Conservation (phyloP, 2,888 invertebrate genomes). For the Philaethria dido region DNA sequence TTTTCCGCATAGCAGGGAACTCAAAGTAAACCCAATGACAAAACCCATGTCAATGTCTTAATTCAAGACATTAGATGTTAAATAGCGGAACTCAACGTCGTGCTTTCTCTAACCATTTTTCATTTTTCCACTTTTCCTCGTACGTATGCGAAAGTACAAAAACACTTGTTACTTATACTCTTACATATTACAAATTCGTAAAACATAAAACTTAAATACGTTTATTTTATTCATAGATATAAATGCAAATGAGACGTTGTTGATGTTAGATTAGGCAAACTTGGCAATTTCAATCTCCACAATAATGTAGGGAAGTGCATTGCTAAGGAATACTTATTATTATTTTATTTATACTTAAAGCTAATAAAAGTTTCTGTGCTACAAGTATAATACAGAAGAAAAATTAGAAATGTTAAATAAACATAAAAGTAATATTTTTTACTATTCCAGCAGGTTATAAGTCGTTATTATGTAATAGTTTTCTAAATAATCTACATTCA, state of each 20-base stretch:
- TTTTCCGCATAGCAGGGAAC: no score
- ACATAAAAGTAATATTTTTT: background rate
- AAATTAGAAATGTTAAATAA: background rate
- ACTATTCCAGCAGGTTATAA: no score
- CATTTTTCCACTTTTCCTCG: no score
- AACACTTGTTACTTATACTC: no score
- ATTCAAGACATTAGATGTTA: no score
- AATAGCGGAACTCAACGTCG: no score
- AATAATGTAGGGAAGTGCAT: background rate
- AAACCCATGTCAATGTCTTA: no score
- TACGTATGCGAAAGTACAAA: no score
- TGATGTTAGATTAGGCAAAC: slow-evolving; percentile 9
- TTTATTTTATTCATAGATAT: slow-evolving; percentile 12
- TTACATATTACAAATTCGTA: background rate
- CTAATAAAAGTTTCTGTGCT: background rate
- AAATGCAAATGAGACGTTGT: slow-evolving; percentile 2
- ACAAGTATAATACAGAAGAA: background rate
- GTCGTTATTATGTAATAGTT: background rate
- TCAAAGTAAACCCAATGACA: no score
- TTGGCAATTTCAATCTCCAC: slow-evolving; percentile 13
- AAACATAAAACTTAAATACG: background rate
- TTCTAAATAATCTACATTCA: no score
- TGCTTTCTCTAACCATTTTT: no score
- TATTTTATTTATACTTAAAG: background rate
- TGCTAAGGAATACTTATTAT: background rate